Evolutionary conservation across 2,797 vertebrate genomes (phyloP), one percentile per base, ranked within the genome.

Genomic region (Smutsia temminckii): DNA sequence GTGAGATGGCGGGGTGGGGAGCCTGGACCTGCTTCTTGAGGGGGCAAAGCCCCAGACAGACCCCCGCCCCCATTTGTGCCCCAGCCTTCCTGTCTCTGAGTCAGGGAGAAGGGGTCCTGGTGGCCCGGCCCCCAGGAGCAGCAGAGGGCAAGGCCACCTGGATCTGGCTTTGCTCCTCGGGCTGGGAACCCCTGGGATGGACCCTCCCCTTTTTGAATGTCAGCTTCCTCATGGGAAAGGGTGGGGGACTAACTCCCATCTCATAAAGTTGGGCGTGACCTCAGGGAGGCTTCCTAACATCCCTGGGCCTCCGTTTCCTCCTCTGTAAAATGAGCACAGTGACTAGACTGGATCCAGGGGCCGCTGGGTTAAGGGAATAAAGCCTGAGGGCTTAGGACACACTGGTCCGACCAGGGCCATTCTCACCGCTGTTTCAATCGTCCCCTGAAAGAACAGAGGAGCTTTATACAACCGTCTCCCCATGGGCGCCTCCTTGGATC

Each of bases 401-500:
- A 3, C 68, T 34, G 4, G 18, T 8, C 49, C 75, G 2, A 55
- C 12, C 9, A 25, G 46, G 0, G 2, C 40, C 51, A 5, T 51
- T 23, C 10, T 25, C 9, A 12, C 4, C 0, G 17, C 6, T 34
- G 75, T 51, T 63, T 9, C 29, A n/a, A 12, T 40, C 78, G 3
- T 32, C 57, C 64, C 66, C 34, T 23, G 34, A 55, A 34, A 42
- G n/a, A 16, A 61, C 4, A 8, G 66, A 21, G 40, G 72, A 40
- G 34, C 25, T 23, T 37, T 59, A 23, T 61, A 37, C 42, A 32
- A 0, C 64, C n/a, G 1, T 16, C 40, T 59, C 10, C n/a, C 21
- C 23, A 0, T 3, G 16, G 1, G 12, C 18, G 51, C 64, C 46
- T 71, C 8, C 55, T 57, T 5, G 40, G 14, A 11, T n/a, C 5